Conservation (phyloP, 2,888 invertebrate genomes). For the Luperina nickerlii region DNA sequence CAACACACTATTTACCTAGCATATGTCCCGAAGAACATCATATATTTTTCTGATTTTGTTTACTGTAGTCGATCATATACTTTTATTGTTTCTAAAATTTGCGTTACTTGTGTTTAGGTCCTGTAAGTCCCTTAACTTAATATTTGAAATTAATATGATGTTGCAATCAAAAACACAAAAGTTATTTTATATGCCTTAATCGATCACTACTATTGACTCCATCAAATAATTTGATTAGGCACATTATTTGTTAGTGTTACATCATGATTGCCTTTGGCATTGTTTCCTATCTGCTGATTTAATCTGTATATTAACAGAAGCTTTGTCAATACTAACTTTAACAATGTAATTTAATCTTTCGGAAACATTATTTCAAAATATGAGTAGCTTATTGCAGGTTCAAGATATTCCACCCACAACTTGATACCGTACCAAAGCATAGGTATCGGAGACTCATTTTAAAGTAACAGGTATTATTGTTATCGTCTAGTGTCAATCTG, state of each 20-base stretch:
- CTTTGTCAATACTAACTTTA: neutral
- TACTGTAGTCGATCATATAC: too few species aligned
- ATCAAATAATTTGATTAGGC: neutral
- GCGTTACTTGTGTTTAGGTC: too few species aligned
- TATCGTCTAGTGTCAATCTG: constrained; percentile 66
- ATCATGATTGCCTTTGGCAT: constrained; percentile 20
- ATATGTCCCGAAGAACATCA: too few species aligned
- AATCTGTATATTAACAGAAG: constrained; percentile 29
- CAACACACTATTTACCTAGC: too few species aligned
- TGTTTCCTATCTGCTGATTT: constrained; percentile 21
- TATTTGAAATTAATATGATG: neutral
- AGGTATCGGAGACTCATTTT: constrained; percentile 33
- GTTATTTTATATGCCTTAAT: neutral
- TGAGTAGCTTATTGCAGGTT: constrained; percentile 2
- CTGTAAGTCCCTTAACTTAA: neutral
- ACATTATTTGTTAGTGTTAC: neutral
- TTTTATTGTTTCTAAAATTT: too few species aligned
- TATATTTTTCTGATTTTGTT: too few species aligned
- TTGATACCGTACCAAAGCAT: constrained; percentile 6
- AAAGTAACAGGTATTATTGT: constrained; percentile 54
- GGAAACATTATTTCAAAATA: constrained; percentile 7
- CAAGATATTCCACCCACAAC: constrained; percentile 22
- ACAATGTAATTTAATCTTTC: constrained; percentile 28
- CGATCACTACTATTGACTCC: neutral
- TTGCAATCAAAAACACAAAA: neutral